Base-by-base conservation (phyloP, 2,113 vertebrate genomes). In the Bubo bubo region DNA sequence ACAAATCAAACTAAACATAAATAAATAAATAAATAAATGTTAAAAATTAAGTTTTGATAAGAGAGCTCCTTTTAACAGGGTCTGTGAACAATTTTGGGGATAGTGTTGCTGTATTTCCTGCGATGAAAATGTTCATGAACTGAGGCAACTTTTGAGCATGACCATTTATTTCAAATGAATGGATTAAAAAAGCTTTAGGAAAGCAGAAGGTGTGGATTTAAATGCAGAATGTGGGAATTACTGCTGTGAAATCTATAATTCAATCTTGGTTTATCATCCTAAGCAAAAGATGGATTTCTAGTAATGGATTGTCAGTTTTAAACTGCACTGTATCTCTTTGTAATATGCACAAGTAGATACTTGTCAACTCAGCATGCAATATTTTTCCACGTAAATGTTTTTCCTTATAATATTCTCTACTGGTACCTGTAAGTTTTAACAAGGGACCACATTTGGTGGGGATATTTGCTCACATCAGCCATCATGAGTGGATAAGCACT, bases 221-320 rank as follows among this genome's bases (percentile, higher is more conserved):
- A 91, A 96, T 16, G 59, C 53, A 50, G 62, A 95, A 64, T 13
- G 62, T 41, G 62, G 12, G 63, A 75, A 68, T 12, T 89, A 86
- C 79, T 95, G 56, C 74, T 82, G 70, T 49, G 73, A 87, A 71
- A 97, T 93, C 97, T 97, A 62, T 93, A 98, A 97, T 95, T 96
- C 94, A 96, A 96, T 97, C 94, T 97, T 77, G 92, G 88, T 96
- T 97, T 97, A 97, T 91, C 93, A 94, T 79, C 63, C 89, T 63
- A 53, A 90, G 84, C 53, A 89, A 97, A 93, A 92, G 87, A 85
- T 85, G 93, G 94, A 81, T 96, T 96, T 96, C 72, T 82, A 76
- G 91, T 88, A 95, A 96, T 90, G 74, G 91, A 77, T 89, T 97
- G 88, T 96, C 94, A 94, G 58, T 83, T 92, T 93, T 87, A 67